Base-by-base conservation (phyloP, 92 coral and sea anemone genomes). In the Muricea muricata region DNA sequence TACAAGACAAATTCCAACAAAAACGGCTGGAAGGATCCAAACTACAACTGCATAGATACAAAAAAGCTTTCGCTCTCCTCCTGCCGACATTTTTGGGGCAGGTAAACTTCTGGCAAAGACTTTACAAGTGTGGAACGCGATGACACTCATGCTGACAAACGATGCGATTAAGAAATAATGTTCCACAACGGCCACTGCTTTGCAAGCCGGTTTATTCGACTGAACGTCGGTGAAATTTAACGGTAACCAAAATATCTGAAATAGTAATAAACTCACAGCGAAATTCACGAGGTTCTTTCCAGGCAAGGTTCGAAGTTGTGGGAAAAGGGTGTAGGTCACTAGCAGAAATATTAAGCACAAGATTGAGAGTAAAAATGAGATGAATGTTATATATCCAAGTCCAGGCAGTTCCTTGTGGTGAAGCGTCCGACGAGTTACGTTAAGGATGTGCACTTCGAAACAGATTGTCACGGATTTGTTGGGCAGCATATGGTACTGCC, bases 11-110 rank as follows among this genome's bases (percentile, higher is more conserved):
- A 88, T 34, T 15, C 41, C 46, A 58, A 93, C 87, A 79, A 93
- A 84, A 14, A 65, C 75, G 4, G 85, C 85, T 21, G 93, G 92
- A 1, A 87, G 63, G 8, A 93, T 73, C 93, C 94, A 93, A 17
- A 68, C 75, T 26, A 68, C 6, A 9, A 24, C 46, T 4, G 12
- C 9, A 26, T 33, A 68, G 2, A 18, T 35, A 35, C 24, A 34
- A 35, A 68, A 68, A n/a, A 54, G 42, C 18, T 52, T 77, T 37
- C 42, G 20, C 17, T 77, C 82, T 14, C 33, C 33, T 17, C 28
- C 18, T 17, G 29, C 41, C n/a, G 82, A 77, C 4, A 21, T 14
- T 41, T 56, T 77, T 40, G 48, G 82, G 5, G 82, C 82, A n/a
- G 13, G 56, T 10, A 10, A 9, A 35, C 1, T 8, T 26, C 29